Percentiles rank a stretch among this genome's conserved stretches.
Conservation (phyloP, 2,888 invertebrate genomes). For the Cephus sareptanus region DNA sequence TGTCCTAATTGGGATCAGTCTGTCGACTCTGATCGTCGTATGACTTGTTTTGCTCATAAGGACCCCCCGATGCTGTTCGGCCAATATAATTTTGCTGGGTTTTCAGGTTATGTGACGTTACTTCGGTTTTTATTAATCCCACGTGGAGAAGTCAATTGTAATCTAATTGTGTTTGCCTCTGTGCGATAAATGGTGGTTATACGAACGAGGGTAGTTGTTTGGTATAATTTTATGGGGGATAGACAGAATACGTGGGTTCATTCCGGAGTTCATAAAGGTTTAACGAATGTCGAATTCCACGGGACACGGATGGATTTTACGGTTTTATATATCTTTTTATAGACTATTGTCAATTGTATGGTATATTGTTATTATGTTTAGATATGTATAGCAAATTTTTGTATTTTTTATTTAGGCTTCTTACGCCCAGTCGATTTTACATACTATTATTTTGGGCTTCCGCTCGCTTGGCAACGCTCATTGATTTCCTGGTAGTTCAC, state of each 20-base stretch:
- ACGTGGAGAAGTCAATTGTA: background rate
- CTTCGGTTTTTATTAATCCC: background rate
- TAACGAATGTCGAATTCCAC: background rate
- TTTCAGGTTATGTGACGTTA: background rate
- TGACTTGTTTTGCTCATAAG: background rate
- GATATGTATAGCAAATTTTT: background rate
- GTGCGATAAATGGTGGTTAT: background rate
- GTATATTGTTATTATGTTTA: background rate
- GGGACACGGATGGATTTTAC: background rate
- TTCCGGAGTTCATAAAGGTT: background rate
- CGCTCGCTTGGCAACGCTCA: constrained; percentile 48
- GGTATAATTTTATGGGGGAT: background rate
- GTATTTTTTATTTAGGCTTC: background rate
- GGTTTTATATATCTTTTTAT: background rate
- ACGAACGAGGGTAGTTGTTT: background rate
- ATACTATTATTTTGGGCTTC: constrained; percentile 38
- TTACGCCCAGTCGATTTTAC: background rate
- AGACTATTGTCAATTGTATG: background rate
- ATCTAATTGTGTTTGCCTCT: background rate
- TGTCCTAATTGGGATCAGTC: background rate
- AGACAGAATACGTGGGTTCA: background rate
- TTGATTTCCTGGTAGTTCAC: constrained; percentile 23
- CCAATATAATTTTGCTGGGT: background rate
- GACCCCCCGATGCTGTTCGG: background rate
- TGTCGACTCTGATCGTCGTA: background rate